These are phyloP conservation scores for Hyposoter didymator DNA, from an alignment of 2,888 invertebrate genomes.

Conservation along the genomic window DNA sequence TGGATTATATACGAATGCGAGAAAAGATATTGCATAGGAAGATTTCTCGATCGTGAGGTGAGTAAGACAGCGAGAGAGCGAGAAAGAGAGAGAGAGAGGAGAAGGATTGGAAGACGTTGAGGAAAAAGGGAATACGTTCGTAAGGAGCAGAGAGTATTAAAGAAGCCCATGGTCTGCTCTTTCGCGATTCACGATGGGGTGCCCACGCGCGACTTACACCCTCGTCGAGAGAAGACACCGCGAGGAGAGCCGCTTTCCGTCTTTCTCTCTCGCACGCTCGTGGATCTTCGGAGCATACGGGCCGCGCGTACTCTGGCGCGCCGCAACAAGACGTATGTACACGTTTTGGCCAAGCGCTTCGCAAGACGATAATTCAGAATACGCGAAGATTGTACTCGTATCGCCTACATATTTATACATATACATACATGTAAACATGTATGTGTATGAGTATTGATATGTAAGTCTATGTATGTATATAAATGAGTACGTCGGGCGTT, in stretches of 20 bases:
- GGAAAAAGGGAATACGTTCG: constrained; percentile 35
- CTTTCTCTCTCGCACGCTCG: constrained; percentile 21
- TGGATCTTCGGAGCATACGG: constrained; percentile 57
- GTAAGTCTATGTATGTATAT: constrained; percentile 27
- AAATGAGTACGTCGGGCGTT: constrained; percentile 64
- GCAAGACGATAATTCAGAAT: constrained; percentile 82
- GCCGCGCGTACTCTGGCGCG: constrained; percentile 57
- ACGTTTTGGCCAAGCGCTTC: constrained; percentile 81
- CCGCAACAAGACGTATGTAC: constrained; percentile 78
- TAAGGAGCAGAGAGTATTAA: constrained; percentile 46
- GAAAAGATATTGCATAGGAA: constrained; percentile 59
- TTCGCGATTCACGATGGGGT: constrained; percentile 69
- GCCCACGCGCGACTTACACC: constrained; percentile 68
- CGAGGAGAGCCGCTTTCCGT: constrained; percentile 47
- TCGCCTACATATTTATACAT: constrained; percentile 41
- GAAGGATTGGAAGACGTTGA: constrained; percentile 17
- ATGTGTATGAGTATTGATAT: constrained; percentile 34
- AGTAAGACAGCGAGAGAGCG: constrained; percentile 15
- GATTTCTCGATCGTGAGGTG: constrained; percentile 50
- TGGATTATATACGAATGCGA: constrained; percentile 38
- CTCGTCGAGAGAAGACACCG: constrained; percentile 61
- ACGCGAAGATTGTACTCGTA: constrained; percentile 70
- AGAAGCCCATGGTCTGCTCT: constrained; percentile 67
- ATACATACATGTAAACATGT: constrained; percentile 9
- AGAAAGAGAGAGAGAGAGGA: constrained; percentile 19